phyloP scores from a whole-genome alignment of 2,888 invertebrate genomes.

The Lamellibrachia columna region DNA sequence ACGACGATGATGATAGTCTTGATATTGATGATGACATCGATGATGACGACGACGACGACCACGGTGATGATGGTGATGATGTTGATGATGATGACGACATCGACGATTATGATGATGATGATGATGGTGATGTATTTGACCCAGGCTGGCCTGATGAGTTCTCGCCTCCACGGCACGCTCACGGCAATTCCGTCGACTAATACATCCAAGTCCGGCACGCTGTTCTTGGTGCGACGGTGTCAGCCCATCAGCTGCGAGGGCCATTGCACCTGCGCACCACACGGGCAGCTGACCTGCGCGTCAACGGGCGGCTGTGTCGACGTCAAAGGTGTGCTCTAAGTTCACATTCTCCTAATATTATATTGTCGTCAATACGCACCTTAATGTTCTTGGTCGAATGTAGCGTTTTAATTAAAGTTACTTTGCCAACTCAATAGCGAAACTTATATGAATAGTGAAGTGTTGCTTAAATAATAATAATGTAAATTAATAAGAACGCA shows the following conservation, averaged over 20 bases:
- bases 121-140: too few relatives aligned
- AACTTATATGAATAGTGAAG: too few relatives aligned
- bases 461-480: too few relatives aligned
- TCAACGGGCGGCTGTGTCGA: background rate
- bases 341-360: background rate
- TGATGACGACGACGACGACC: background rate
- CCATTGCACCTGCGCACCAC: slow-evolving; percentile 47
- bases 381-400: too few relatives aligned
- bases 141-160: slow-evolving; percentile 46
- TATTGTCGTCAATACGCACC: background rate
- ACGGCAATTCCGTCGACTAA: slow-evolving; percentile 33
- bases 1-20: background rate
- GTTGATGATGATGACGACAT: too few relatives aligned
- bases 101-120: too few relatives aligned
- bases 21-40: too few relatives aligned
- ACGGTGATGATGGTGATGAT: background rate
- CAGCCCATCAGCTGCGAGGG: slow-evolving; percentile 43
- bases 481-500: too few relatives aligned
- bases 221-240: slow-evolving; percentile 44
- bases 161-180: slow-evolving; percentile 42
- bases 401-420: too few relatives aligned
- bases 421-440: too few relatives aligned
- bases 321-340: background rate
- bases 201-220: slow-evolving; percentile 18
- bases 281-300: slow-evolving; percentile 40